A percentile compares a stretch with the other conserved stretches of the same genome.
Conservation (phyloP, 2,888 invertebrate genomes). For the Drosophila anomelani region DNA sequence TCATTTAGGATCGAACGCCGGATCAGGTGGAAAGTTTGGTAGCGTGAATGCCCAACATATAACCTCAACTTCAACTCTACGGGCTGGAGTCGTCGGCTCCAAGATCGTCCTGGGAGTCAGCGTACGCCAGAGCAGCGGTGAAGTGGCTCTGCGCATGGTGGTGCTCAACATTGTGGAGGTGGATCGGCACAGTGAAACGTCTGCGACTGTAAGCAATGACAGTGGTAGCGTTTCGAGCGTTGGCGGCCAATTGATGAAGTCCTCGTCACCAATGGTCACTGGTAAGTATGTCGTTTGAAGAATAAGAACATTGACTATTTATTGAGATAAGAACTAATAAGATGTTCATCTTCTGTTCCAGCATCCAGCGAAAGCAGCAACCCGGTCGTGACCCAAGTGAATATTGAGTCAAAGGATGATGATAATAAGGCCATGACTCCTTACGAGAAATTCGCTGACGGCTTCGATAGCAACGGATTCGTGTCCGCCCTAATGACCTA, state of each 20-base stretch:
- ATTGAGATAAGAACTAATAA: background rate
- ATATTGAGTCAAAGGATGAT: conserved; percentile 69
- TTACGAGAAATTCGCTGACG: conserved; percentile 82
- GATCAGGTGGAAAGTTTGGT: conserved; percentile 56
- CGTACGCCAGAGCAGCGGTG: conserved; percentile 77
- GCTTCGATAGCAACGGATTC: conserved; percentile 83
- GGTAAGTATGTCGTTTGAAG: conserved; percentile 33
- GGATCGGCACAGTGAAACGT: conserved; percentile 67
- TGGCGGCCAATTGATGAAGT: conserved; percentile 63
- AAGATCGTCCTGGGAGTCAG: conserved; percentile 81
- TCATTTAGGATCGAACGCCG: conserved; percentile 28
- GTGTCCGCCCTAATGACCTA: conserved; percentile 77
- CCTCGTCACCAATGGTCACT: conserved; percentile 59
- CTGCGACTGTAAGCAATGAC: conserved; percentile 61
- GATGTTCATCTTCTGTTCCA: conserved; percentile 3
- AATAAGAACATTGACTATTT: no score
- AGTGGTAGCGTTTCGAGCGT: conserved; percentile 65
- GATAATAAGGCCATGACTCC: conserved; percentile 77
- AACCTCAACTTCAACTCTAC: conserved; percentile 80
- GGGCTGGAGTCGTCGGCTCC: conserved; percentile 81
- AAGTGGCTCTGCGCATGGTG: conserved; percentile 78
- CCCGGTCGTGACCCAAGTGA: conserved; percentile 62
- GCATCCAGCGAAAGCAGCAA: conserved; percentile 64
- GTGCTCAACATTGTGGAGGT: conserved; percentile 79
- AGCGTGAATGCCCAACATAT: conserved; percentile 66